Percentiles rank a stretch among this genome's conserved stretches.
Conservation (phyloP, 2,797 vertebrate species). For the Pteronotus mesoamericanus region DNA sequence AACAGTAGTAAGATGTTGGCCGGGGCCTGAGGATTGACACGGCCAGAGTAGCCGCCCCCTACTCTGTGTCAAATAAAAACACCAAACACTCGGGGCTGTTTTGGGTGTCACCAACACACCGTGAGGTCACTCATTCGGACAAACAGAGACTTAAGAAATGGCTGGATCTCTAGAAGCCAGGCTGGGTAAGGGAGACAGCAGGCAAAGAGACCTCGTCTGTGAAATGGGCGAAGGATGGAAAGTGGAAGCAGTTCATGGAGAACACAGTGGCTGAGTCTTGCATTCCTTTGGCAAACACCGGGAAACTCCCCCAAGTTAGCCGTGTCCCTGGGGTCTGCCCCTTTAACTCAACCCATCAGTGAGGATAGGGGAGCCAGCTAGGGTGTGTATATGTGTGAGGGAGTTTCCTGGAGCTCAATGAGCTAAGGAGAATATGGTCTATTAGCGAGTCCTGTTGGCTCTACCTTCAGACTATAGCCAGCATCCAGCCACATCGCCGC, state of each 20-base stretch:
- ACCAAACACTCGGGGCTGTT: conserved; percentile 56
- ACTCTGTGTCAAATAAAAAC: conserved; percentile 62
- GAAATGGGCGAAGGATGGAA: neutral
- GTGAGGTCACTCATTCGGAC: neutral
- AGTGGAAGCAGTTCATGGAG: neutral
- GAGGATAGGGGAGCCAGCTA: neutral
- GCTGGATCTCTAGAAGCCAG: neutral
- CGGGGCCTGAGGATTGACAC: neutral
- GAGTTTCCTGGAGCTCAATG: neutral
- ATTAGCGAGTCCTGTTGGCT: neutral
- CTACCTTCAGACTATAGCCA: neutral
- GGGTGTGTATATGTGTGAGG: neutral
- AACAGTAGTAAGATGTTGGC: conserved; percentile 63
- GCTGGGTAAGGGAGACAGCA: neutral
- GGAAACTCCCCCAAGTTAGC: neutral
- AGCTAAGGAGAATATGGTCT: conserved; percentile 4
- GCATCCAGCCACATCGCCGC: neutral
- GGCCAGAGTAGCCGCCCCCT: neutral
- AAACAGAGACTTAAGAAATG: conserved; percentile 46
- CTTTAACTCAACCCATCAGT: neutral
- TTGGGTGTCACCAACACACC: conserved; percentile 53
- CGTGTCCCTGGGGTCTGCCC: neutral
- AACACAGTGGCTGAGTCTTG: neutral
- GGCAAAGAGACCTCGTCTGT: neutral
- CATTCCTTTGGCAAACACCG: neutral